These are phyloP conservation scores for Myrmecobius fasciatus DNA, from an alignment of 2,113 vertebrate genomes.

Conservation along the genomic window DNA sequence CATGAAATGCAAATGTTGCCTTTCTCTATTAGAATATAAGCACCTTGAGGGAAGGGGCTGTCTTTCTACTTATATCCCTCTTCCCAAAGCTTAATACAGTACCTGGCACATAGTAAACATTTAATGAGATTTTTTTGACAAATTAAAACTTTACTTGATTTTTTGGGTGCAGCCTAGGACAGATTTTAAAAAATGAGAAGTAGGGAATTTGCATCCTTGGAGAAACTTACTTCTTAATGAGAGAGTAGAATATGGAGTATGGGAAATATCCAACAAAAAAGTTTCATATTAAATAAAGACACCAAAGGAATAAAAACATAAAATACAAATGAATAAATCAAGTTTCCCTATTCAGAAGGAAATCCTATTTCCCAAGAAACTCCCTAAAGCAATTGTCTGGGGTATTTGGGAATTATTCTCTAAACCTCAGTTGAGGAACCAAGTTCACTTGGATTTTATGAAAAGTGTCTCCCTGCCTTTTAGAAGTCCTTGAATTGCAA, in stretches of 20 bases:
- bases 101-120: neutral
- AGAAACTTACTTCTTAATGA: neutral
- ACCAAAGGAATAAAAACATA: neutral
- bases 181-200: neutral
- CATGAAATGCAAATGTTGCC: neutral
- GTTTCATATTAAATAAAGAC: neutral
- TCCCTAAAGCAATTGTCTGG: neutral
- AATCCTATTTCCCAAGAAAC: neutral
- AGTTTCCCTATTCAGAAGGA: neutral
- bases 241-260: neutral
- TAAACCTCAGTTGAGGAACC: neutral
- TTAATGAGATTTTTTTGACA: neutral
- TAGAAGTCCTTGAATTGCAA: too few species aligned
- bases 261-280: neutral
- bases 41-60: neutral
- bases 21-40: neutral
- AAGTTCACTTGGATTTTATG: neutral
- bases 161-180: neutral
- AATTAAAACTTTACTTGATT: neutral
- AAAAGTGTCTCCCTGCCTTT: too few species aligned
- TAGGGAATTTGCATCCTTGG: neutral
- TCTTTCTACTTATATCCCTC: neutral
- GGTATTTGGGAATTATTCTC: neutral
- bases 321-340: neutral
- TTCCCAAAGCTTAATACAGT: neutral